Evolutionary conservation across 2,888 invertebrate species (phyloP).

Genomic region (Acleris cristana): DNA sequence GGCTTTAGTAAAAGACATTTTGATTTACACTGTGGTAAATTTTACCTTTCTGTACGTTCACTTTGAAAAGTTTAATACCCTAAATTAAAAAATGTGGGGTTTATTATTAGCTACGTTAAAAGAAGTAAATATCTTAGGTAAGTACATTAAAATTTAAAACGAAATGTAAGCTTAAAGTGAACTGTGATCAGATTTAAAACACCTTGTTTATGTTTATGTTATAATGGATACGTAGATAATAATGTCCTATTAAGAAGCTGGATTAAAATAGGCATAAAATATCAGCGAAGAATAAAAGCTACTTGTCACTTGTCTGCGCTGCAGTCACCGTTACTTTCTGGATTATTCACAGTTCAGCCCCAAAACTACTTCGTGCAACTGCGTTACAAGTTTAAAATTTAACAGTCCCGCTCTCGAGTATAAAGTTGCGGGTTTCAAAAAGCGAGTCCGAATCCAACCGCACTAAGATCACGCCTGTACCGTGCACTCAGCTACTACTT

Average conservation of each 20-base stretch:
- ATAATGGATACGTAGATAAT: too few species aligned
- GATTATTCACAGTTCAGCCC: constrained; percentile 43
- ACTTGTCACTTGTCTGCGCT: background rate
- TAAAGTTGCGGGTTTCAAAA: constrained; percentile 49
- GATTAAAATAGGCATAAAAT: too few species aligned
- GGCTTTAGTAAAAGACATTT: constrained; percentile 56
- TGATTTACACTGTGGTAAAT: constrained; percentile 55
- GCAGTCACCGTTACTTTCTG: constrained; percentile 4
- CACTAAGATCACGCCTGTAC: constrained; percentile 65
- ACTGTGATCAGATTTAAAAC: too few species aligned
- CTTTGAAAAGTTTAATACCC: constrained; percentile 25
- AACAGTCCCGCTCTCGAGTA: constrained; percentile 45
- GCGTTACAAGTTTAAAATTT: constrained; percentile 15
- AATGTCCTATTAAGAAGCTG: too few species aligned
- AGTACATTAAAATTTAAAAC: too few species aligned
- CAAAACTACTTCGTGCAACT: constrained; percentile 16
- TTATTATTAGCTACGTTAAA: background rate
- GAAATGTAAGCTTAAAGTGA: too few species aligned
- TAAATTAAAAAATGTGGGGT: background rate
- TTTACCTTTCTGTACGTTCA: constrained; percentile 42
- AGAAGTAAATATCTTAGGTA: too few species aligned
- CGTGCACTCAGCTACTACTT: constrained; percentile 71
- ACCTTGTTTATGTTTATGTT: too few species aligned
- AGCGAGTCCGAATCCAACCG: constrained; percentile 57
- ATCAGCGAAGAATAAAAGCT: too few species aligned